Evolutionary conservation across 2,888 invertebrate species (phyloP), one percentile per base, ranked within the genome.

Genomic region (Athripsodes cinereus): DNA sequence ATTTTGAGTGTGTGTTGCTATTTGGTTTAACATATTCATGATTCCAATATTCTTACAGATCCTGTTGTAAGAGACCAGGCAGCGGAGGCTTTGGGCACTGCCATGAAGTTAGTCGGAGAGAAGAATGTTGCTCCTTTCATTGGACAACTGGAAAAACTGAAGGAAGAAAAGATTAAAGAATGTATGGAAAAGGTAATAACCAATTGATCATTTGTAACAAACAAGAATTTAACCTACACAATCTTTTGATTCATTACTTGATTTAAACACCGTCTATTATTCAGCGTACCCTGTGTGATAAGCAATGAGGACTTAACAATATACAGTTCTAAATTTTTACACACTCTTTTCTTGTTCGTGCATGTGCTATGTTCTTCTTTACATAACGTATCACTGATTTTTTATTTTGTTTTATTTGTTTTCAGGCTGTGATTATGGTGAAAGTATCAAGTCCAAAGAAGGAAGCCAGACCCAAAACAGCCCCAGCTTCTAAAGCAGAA

Each of bases 131-230:
- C 82, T 49, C 90, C 93, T 0, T 92, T 93, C 69, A 80, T 97
- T 20, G 84, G 85, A 1, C 97, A 97, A 70, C 73, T 98, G 1
- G 98, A 99, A 70, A 83, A 85, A 46, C 74, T 96, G 26, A 98
- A 97, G 74, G 88, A 96, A 83, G 83, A 86, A 49, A 98, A 96
- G 78, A 89, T 98, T 50, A 94, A 93, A 72, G 98, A 98, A 71
- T 91, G 85, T 68, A 88, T 89, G 66, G 96, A 97, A 53, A 96
- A 96, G 74, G 79, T 78, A 40, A 40, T 40, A 3, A n/a, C 8
- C 11, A 31, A 31, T 31, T 31, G 11, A 31, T 31, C 6, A 6
- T 31, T 11, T 8, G 11, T 31, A 6, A 31, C 6, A 31, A 31
- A 31, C 11, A 31, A 31, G 6, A 31, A 31, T 31, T n/a, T n/a